phyloP scores from a whole-genome alignment of 2,113 vertebrate genomes.

The Hypocryptadius cinnamomeus region DNA sequence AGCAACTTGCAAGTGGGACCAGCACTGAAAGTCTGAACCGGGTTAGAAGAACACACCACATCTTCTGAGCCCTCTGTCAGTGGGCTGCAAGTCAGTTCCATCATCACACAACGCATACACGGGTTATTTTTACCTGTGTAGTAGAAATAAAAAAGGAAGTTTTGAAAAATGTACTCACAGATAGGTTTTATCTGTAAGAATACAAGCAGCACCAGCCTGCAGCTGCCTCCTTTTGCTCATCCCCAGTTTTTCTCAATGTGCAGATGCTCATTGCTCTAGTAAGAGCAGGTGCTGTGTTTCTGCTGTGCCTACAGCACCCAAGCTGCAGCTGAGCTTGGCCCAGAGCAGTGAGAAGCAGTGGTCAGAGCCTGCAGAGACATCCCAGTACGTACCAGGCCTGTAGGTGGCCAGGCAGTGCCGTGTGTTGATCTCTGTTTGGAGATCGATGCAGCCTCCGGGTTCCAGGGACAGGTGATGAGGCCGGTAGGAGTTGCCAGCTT shows the following conservation, averaged over 20 bases:
- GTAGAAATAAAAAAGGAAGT: neutral
- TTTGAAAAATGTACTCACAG: neutral
- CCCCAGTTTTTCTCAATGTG: accelerated
- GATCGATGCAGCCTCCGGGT: conserved; percentile 80
- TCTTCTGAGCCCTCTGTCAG: conserved; percentile 66
- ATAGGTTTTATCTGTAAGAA: neutral
- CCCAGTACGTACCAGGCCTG: conserved; percentile 73
- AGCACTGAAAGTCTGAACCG: conserved; percentile 85
- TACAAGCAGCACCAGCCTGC: neutral
- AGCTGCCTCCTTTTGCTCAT: neutral
- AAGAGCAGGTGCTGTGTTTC: neutral
- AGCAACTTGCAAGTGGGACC: conserved; percentile 89
- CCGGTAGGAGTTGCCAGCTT: conserved; percentile 69
- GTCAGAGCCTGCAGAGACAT: neutral
- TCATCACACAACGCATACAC: conserved; percentile 81
- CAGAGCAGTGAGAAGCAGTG: neutral
- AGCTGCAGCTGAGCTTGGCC: neutral
- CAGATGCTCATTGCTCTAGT: neutral
- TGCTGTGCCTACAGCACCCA: neutral
- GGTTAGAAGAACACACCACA: conserved; percentile 76
- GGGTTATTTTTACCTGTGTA: conserved; percentile 80
- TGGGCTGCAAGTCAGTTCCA: conserved; percentile 79
- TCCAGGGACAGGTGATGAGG: conserved; percentile 86
- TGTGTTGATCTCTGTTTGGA: conserved; percentile 85
- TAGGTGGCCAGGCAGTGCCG: conserved; percentile 91